Percentiles rank a stretch among this genome's conserved stretches.
These are phyloP conservation scores for Nomada ferruginata DNA, from an alignment of 2,888 invertebrate genomes.

Conservation along the genomic window DNA sequence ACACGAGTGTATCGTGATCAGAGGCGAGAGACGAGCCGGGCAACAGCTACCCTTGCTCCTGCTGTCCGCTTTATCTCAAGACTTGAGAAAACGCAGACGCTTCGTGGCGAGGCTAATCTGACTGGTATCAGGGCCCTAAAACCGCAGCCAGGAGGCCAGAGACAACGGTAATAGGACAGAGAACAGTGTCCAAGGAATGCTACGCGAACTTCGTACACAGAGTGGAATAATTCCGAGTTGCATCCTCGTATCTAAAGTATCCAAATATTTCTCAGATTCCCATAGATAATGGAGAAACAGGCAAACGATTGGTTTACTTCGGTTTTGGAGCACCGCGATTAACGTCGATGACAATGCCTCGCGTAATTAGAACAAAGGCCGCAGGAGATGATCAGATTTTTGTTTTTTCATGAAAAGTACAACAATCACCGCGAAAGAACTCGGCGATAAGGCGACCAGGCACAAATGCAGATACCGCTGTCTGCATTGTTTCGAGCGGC, in stretches of 20 bases:
- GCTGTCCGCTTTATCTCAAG: slow-evolving; percentile 66
- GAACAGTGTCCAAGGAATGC: slow-evolving; percentile 33
- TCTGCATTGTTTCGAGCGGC: slow-evolving; percentile 41
- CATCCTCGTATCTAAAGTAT: neutral
- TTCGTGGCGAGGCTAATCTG: slow-evolving; percentile 70
- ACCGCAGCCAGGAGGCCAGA: slow-evolving; percentile 64
- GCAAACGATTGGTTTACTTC: neutral
- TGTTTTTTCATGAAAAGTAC: neutral
- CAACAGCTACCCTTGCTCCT: slow-evolving; percentile 51
- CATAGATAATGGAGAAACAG: neutral
- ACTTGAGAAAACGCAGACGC: slow-evolving; percentile 76
- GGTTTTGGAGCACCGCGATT: too few relatives aligned
- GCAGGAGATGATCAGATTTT: slow-evolving; percentile 36
- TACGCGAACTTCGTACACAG: slow-evolving; percentile 35
- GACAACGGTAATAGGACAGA: slow-evolving; percentile 69
- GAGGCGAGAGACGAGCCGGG: slow-evolving; percentile 38
- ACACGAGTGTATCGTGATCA: slow-evolving; percentile 30
- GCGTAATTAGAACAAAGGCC: slow-evolving; percentile 33
- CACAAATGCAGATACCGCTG: slow-evolving; percentile 36
- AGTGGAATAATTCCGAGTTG: slow-evolving; percentile 24
- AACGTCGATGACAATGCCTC: neutral
- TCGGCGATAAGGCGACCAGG: slow-evolving; percentile 34
- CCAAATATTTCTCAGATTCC: neutral
- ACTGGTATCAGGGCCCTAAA: slow-evolving; percentile 70
- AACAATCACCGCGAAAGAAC: slow-evolving; percentile 49